phyloP scores from a whole-genome alignment of 2,797 vertebrate genomes.

The Chanos chanos region DNA sequence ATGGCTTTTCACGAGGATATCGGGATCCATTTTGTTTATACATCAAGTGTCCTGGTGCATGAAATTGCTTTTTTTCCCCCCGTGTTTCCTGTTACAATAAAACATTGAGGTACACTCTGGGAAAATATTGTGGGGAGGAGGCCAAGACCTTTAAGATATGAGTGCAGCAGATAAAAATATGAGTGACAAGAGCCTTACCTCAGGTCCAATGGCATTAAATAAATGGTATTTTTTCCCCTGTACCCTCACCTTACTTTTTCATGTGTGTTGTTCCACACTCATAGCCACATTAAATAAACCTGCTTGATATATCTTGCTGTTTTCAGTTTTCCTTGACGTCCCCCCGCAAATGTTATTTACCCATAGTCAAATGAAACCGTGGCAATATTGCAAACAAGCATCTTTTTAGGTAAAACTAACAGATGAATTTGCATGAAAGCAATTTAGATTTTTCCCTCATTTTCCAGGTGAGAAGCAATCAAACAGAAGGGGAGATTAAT shows the following conservation, averaged over 20 bases:
- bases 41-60: slow-evolving; percentile 57
- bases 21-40: slow-evolving; percentile 59
- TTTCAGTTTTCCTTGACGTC: no score
- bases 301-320: no score
- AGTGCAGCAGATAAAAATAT: slow-evolving; percentile 18
- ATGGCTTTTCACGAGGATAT: slow-evolving; percentile 51
- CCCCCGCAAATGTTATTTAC: no score
- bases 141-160: slow-evolving; percentile 23
- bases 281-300: no score
- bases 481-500: slow-evolving; percentile 31
- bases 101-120: slow-evolving; percentile 31
- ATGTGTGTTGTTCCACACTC: slow-evolving; percentile 5
- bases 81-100: slow-evolving; percentile 49
- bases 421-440: slow-evolving; percentile 4
- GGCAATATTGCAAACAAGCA: not conserved
- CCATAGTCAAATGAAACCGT: no score
- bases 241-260: slow-evolving; percentile 25
- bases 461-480: slow-evolving; percentile 31
- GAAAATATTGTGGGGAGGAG: not conserved
- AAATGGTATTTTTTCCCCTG: slow-evolving; percentile 12
- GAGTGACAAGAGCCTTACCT: slow-evolving; percentile 18
- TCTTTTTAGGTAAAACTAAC: slow-evolving; percentile 5
- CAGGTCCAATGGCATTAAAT: slow-evolving; percentile 10
- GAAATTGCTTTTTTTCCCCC: slow-evolving; percentile 55
- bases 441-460: slow-evolving; percentile 9